A percentile compares a stretch with the other conserved stretches of the same genome.
Conservation (phyloP, 1,140 invertebrate species). For the Chironomus striatipennis region DNA sequence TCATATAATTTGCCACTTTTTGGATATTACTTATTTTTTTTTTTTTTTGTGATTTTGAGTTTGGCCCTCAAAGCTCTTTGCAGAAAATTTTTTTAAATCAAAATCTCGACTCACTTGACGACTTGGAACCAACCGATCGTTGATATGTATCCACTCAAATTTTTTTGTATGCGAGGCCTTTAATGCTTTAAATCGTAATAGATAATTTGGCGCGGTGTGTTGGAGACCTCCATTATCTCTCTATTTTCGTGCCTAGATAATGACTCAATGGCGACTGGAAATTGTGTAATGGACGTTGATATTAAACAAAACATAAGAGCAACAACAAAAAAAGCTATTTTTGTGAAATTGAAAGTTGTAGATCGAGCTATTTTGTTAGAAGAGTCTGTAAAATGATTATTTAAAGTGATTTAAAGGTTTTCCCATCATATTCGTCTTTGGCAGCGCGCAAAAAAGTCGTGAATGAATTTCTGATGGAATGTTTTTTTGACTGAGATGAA, state of each 20-base stretch:
- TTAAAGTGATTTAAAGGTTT: not conserved
- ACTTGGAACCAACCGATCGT: not conserved
- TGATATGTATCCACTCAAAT: not conserved
- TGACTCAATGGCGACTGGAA: conserved; percentile 18
- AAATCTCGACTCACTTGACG: not conserved
- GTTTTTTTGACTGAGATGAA: not conserved
- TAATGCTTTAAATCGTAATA: conserved; percentile 4
- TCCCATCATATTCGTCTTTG: conserved; percentile 17
- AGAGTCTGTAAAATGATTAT: not conserved
- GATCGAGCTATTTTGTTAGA: not conserved
- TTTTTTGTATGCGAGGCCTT: not conserved
- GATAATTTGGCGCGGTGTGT: conserved; percentile 6
- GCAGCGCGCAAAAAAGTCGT: conserved; percentile 1
- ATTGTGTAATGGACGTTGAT: conserved; percentile 20
- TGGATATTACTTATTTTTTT: no score
- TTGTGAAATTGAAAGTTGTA: conserved; percentile 13
- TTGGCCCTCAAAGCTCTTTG: not conserved
- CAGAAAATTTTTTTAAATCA: not conserved
- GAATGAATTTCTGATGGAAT: conserved; percentile 16
- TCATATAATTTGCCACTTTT: not conserved
- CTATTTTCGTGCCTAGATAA: conserved; percentile 7
- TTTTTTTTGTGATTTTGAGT: not conserved
- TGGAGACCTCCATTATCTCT: conserved; percentile 17
- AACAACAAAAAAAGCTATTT: not conserved
- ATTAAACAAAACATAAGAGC: not conserved